Evolutionary conservation across 2,113 vertebrate genomes (phyloP).

Genomic region (Strix aluco): DNA sequence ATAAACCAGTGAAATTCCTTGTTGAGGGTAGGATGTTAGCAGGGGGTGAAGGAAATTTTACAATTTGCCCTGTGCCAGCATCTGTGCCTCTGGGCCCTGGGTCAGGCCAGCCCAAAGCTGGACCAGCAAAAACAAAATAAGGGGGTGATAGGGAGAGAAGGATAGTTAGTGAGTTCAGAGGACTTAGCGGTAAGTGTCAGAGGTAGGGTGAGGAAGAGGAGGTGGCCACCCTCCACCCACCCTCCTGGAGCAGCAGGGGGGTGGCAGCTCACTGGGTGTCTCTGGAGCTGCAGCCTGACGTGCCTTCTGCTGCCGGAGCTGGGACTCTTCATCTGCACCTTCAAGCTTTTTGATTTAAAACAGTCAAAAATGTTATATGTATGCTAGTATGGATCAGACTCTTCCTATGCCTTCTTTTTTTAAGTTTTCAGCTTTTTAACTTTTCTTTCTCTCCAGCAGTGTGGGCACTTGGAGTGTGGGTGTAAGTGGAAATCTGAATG

Average conservation of each 20-base stretch:
- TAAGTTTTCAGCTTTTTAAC: neutral
- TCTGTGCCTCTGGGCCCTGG: neutral
- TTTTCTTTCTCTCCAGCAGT: neutral
- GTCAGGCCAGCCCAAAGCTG: neutral
- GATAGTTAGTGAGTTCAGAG: neutral
- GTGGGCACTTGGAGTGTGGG: neutral
- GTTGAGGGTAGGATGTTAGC: neutral
- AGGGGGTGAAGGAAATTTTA: neutral
- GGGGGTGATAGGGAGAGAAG: neutral
- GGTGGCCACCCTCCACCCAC: neutral
- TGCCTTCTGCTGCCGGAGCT: neutral
- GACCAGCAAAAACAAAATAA: neutral
- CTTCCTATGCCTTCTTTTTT: neutral
- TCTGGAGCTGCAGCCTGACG: neutral
- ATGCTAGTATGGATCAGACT: neutral
- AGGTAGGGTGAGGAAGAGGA: neutral
- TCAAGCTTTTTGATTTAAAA: neutral
- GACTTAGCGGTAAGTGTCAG: neutral
- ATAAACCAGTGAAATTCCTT: neutral
- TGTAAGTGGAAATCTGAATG: neutral
- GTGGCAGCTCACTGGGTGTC: neutral
- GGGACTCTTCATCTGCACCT: neutral
- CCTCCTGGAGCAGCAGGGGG: neutral
- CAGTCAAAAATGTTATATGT: fast-evolving
- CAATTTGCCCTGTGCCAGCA: neutral